phyloP scores from a whole-genome alignment of 35 echinoderm and acorn worm genomes.

The Acanthaster planci region DNA sequence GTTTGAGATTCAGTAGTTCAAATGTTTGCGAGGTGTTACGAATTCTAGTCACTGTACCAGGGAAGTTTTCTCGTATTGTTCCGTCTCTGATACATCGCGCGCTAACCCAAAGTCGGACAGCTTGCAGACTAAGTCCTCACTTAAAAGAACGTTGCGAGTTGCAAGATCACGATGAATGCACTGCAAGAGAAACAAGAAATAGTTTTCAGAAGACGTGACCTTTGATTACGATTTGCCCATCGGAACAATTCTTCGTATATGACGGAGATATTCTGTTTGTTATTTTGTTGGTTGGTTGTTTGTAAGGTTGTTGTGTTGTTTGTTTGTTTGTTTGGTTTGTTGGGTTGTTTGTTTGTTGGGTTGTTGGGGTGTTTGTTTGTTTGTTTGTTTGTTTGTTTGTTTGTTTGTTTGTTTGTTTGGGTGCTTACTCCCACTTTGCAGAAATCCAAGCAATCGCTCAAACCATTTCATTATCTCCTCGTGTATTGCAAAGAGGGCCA shows the following conservation, averaged over 20 bases:
- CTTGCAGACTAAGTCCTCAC: not conserved
- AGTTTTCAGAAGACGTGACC: no score
- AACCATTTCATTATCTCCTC: no score
- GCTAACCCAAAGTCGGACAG: constrained; percentile 17
- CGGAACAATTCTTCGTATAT: not conserved
- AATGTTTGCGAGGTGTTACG: no score
- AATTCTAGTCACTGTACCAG: not conserved
- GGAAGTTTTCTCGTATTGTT: not conserved
- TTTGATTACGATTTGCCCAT: no score
- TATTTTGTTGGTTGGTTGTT: not conserved
- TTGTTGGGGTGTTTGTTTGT: no score
- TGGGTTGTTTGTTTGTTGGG: no score
- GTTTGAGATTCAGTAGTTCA: no score
- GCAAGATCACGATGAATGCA: constrained; percentile 20
- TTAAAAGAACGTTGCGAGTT: not conserved
- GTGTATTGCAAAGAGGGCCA: no score
- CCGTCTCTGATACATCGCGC: not conserved
- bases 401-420: constrained; percentile 4
- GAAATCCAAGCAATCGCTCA: not conserved
- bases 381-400: not conserved
- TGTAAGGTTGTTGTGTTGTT: not conserved
- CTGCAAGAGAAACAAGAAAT: constrained; percentile 2
- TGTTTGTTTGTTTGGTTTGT: constrained; percentile 4
- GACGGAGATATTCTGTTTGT: not conserved
- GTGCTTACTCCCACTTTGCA: not conserved